A percentile compares a stretch with the other conserved stretches of the same genome.
phyloP scores from a whole-genome alignment of 2,113 vertebrate genomes.

The Salvelinus fontinalis region DNA sequence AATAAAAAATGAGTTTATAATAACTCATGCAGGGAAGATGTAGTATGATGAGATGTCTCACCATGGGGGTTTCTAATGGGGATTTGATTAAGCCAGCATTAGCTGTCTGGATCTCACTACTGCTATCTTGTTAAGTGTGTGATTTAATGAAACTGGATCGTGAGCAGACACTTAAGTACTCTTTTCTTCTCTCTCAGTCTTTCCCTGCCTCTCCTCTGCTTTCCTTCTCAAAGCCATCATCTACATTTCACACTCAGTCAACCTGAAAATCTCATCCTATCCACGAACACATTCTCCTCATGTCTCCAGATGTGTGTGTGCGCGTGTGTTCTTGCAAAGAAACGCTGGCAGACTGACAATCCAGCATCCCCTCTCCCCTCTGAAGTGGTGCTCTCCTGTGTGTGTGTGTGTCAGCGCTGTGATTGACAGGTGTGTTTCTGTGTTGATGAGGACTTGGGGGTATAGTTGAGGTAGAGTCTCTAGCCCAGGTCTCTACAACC shows the following conservation, averaged over 20 bases:
- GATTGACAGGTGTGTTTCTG: conserved; percentile 5
- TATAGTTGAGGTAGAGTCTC: background rate
- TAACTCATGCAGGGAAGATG: background rate
- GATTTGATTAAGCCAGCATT: background rate
- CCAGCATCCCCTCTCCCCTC: background rate
- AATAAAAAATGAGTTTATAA: background rate
- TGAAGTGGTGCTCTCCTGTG: background rate
- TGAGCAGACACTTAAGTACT: background rate
- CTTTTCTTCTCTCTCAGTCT: background rate
- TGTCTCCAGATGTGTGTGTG: background rate
- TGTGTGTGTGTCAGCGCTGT: conserved; percentile 1
- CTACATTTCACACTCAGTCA: conserved; percentile 26
- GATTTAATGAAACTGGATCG: background rate
- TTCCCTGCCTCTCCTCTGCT: background rate
- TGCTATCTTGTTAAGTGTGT: conserved; percentile 4
- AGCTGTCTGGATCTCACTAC: background rate
- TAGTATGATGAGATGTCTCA: background rate
- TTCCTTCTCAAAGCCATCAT: background rate
- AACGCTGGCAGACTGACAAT: conserved; percentile 17
- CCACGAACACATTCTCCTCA: conserved; percentile 8
- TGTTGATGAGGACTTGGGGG: background rate
- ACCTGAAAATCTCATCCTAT: conserved; percentile 15
- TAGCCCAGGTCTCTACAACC: background rate
- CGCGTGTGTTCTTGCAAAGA: background rate
- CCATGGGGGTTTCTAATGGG: background rate